phyloP scores from a whole-genome alignment of 2,888 invertebrate genomes.

The Dryobotodes eremita region DNA sequence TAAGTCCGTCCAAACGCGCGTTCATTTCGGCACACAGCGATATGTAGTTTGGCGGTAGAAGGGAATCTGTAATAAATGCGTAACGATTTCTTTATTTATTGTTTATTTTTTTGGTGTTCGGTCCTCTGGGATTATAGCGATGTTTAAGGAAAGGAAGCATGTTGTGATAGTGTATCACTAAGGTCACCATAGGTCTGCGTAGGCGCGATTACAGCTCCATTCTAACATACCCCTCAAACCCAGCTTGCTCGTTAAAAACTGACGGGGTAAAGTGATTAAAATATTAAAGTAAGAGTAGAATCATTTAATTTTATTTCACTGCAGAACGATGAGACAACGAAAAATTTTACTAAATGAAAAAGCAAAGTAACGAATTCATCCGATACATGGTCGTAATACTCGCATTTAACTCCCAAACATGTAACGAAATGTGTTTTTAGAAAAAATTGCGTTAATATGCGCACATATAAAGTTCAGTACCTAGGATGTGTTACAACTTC shows the following conservation, averaged over 20 bases:
- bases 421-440: background rate
- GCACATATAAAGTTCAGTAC: background rate
- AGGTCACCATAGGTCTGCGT: background rate
- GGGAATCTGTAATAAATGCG: constrained; percentile 78
- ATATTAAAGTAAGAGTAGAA: background rate
- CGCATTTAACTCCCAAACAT: background rate
- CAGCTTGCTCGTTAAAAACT: background rate
- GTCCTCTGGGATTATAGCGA: background rate
- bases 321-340: background rate
- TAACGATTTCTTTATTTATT: background rate
- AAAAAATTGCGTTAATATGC: background rate
- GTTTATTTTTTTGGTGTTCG: background rate
- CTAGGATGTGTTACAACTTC: background rate
- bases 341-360: background rate
- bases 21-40: constrained; percentile 85
- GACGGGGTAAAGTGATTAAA: background rate
- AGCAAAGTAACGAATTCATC: background rate
- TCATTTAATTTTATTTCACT: background rate
- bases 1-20: constrained; percentile 82
- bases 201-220: background rate
- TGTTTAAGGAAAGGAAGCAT: background rate
- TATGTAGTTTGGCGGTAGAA: constrained; percentile 85
- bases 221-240: background rate
- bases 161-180: background rate
- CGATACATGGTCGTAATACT: background rate